Percentiles rank a stretch among this genome's conserved stretches.
These are phyloP conservation scores for Marmota monax DNA, from an alignment of 2,113 vertebrate species.

Conservation along the genomic window DNA sequence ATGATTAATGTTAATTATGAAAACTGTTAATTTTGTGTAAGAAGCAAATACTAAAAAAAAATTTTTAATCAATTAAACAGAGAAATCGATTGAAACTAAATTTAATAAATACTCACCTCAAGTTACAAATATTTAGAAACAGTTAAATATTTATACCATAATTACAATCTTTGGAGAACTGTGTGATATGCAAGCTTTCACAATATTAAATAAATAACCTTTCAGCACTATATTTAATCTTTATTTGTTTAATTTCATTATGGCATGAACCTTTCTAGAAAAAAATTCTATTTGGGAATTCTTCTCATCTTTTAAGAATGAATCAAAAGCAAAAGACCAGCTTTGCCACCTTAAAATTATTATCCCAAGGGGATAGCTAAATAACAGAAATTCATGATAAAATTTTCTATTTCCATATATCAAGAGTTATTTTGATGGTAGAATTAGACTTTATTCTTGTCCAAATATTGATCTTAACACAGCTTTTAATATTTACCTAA, in stretches of 20 bases:
- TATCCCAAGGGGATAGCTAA: constrained; percentile 21
- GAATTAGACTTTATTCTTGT: not conserved
- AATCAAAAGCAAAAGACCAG: constrained; percentile 40
- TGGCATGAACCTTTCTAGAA: not conserved
- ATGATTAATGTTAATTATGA: constrained; percentile 18
- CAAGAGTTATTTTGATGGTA: not conserved
- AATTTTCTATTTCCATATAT: not conserved
- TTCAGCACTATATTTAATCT: not conserved
- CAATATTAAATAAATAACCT: not conserved
- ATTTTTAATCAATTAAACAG: constrained; percentile 9
- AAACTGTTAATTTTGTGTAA: not conserved
- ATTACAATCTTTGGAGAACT: constrained; percentile 35
- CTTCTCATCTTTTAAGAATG: not conserved
- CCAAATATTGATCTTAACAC: not conserved
- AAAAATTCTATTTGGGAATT: constrained; percentile 2
- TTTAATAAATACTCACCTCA: constrained; percentile 12
- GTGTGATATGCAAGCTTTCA: not conserved
- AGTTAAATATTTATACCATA: not conserved
- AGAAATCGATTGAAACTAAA: not conserved
- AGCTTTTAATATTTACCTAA: not conserved
- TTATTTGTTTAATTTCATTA: constrained; percentile 45
- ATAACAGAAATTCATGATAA: not conserved
- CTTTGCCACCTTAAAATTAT: constrained; percentile 29
- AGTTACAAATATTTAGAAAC: constrained; percentile 36
- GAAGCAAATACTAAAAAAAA: not conserved